Evolutionary conservation across 1,140 invertebrate species (phyloP).

Genomic region (Lamellibrachia luymesi): DNA sequence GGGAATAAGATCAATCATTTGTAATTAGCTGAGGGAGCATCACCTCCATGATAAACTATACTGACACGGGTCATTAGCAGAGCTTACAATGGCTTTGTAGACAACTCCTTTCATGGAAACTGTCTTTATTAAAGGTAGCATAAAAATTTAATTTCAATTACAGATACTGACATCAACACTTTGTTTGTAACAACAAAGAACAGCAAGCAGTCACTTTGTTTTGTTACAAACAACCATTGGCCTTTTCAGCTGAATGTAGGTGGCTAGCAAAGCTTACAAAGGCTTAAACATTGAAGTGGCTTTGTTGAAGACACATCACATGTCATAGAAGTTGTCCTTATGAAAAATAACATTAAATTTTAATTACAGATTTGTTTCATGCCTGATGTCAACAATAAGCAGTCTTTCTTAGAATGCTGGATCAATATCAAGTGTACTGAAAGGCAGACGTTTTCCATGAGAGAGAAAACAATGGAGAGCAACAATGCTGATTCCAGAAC

Average conservation of each 20-base stretch:
- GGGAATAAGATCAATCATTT: background rate
- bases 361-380: too few relatives aligned
- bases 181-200: background rate
- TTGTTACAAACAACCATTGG: background rate
- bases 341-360: background rate
- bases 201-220: background rate
- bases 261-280: background rate
- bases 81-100: background rate
- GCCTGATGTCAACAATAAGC: background rate
- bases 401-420: background rate
- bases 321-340: background rate
- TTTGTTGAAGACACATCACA: background rate
- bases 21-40: background rate
- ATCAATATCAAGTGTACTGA: background rate
- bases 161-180: background rate
- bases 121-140: background rate
- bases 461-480: too few relatives aligned
- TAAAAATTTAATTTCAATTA: background rate
- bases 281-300: background rate
- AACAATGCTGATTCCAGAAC: too few relatives aligned
- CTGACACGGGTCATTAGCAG: background rate
- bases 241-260: too few relatives aligned
- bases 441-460: background rate
- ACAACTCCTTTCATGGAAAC: background rate
- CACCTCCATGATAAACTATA: background rate